These are phyloP conservation scores for Aporophyla nigra DNA, from an alignment of 2,888 invertebrate species.

Conservation along the genomic window DNA sequence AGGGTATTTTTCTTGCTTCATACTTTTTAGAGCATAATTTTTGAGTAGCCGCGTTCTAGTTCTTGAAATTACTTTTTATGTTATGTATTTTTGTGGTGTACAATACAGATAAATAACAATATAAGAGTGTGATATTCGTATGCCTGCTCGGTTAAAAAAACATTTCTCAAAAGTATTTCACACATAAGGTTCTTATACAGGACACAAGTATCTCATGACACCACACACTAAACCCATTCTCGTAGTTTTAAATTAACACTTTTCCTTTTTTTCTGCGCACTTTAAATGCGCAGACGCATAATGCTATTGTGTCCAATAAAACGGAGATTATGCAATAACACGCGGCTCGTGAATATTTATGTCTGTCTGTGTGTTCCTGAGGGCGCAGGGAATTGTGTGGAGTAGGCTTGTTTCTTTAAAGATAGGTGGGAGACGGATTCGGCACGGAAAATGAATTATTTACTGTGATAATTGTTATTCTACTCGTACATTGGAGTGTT, in stretches of 20 bases:
- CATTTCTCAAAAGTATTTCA: background rate
- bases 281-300: constrained; percentile 63
- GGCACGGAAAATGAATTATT: background rate
- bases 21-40: no score
- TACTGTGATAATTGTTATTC: background rate
- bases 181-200: background rate
- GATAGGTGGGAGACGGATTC: background rate
- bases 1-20: no score
- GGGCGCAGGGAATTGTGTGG: constrained; percentile 26
- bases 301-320: constrained; percentile 69
- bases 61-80: no score
- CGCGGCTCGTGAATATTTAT: constrained; percentile 72
- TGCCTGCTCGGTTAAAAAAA: background rate
- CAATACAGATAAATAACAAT: no score
- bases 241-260: constrained; percentile 52
- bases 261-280: constrained; percentile 52
- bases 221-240: constrained; percentile 31
- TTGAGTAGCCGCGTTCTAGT: no score
- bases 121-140: background rate
- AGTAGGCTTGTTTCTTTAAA: constrained; percentile 8
- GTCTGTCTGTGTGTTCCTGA: constrained; percentile 66
- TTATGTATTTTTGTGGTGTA: background rate
- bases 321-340: constrained; percentile 74
- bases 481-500: background rate
- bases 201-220: constrained; percentile 12